A percentile compares a stretch with the other conserved stretches of the same genome.
Conservation (phyloP, 2,113 vertebrate genomes). For the Rhinopomastus cyanomelas region DNA sequence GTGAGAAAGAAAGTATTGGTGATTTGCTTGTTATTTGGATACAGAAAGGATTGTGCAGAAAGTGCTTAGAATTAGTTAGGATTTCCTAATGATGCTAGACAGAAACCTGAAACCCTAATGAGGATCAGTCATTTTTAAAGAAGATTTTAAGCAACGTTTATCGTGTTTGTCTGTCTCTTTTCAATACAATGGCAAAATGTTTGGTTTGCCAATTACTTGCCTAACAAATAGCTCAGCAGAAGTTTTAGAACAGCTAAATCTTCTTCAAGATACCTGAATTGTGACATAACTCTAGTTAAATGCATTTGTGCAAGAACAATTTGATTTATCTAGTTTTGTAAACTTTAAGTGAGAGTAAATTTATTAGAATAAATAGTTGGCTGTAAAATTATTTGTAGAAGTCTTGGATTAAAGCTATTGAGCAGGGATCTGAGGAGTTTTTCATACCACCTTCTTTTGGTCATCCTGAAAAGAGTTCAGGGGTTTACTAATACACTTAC, state of each 20-base stretch:
- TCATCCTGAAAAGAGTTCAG: background rate
- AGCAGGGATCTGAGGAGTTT: background rate
- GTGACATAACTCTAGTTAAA: background rate
- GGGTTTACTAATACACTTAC: background rate
- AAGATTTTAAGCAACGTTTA: background rate
- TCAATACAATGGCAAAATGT: background rate
- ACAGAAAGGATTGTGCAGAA: background rate
- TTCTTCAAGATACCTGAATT: background rate
- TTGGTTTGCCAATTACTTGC: no score
- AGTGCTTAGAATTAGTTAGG: background rate
- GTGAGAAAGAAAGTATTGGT: background rate
- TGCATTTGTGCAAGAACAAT: background rate
- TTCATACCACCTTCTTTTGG: background rate
- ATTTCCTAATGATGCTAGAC: background rate
- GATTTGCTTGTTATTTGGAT: background rate
- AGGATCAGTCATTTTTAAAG: background rate
- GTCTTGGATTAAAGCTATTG: background rate
- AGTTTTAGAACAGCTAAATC: background rate
- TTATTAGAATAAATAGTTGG: background rate
- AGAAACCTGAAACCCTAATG: background rate
- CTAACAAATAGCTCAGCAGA: background rate
- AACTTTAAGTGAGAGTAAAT: background rate
- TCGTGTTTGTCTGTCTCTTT: background rate
- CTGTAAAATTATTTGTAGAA: background rate
- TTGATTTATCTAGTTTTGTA: background rate